These are phyloP conservation scores for Ctenoplectra terminalis DNA, from an alignment of 1,140 invertebrate species.

Conservation along the genomic window DNA sequence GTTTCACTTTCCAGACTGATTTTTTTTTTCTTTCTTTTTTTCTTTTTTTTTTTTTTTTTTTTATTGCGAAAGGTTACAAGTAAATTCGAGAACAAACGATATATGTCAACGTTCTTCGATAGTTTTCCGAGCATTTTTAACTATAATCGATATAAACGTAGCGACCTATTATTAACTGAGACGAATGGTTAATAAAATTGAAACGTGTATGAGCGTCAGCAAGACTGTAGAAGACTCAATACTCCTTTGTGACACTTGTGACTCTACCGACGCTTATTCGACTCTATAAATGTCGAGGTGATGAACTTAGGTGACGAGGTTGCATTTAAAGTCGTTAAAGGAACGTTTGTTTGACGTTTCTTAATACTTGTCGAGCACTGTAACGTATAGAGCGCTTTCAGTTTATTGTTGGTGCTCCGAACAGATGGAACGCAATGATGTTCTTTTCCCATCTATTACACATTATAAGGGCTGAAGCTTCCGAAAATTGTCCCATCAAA, in stretches of 20 bases:
- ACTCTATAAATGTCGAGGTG: not conserved
- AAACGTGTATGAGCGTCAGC: not conserved
- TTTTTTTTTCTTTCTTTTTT: constrained; percentile 48
- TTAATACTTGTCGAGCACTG: not conserved
- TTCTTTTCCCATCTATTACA: too few relatives aligned
- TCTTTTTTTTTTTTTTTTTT: constrained; percentile 49
- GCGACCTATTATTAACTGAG: not conserved
- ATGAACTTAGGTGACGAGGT: not conserved
- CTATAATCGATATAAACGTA: too few relatives aligned
- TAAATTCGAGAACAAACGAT: constrained; percentile 49
- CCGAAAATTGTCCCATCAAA: not conserved
- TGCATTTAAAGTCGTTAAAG: not conserved
- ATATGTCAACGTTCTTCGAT: too few relatives aligned
- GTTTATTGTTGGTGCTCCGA: too few relatives aligned
- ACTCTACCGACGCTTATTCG: not conserved
- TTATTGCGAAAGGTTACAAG: constrained; percentile 42
- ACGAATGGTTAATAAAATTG: not conserved
- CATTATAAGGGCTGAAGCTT: not conserved
- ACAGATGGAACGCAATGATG: too few relatives aligned
- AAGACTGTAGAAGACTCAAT: not conserved
- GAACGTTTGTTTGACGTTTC: not conserved
- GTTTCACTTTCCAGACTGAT: constrained; percentile 19
- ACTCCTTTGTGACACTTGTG: not conserved
- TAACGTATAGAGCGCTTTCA: not conserved
- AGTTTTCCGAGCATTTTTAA: too few relatives aligned